phyloP scores from a whole-genome alignment of 2,888 invertebrate species.

The Campopleginae sp. region DNA sequence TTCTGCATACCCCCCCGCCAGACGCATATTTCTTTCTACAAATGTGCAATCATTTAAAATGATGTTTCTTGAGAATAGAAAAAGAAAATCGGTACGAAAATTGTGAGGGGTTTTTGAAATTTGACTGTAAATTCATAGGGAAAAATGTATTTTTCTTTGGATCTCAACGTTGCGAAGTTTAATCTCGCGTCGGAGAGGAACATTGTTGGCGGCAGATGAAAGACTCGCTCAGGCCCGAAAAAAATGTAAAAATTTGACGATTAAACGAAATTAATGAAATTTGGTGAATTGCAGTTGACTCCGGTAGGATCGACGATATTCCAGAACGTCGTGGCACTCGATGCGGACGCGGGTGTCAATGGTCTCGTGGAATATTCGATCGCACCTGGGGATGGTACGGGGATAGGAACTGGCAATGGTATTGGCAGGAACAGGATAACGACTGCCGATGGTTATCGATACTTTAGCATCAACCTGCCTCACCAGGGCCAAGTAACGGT shows the following conservation, averaged over 20 bases:
- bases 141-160: no score
- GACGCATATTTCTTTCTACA: slow-evolving; percentile 16
- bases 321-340: slow-evolving; percentile 91
- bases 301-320: slow-evolving; percentile 95
- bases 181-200: no score
- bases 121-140: no score
- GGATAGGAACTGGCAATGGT: slow-evolving; percentile 86
- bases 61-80: slow-evolving; percentile 41
- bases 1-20: not conserved
- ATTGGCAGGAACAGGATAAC: slow-evolving; percentile 86
- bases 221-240: no score
- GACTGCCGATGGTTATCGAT: slow-evolving; percentile 92
- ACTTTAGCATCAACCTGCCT: slow-evolving; percentile 93
- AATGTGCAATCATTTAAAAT: no score
- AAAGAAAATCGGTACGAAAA: no score
- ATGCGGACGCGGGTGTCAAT: slow-evolving; percentile 95
- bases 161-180: no score
- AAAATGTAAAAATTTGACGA: no score
- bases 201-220: no score
- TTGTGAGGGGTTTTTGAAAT: no score
- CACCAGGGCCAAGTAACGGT: slow-evolving; percentile 96
- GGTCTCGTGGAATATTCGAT: slow-evolving; percentile 95
- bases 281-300: slow-evolving; percentile 91
- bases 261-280: no score
- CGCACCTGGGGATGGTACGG: slow-evolving; percentile 87